Evolutionary conservation across 2,113 vertebrate genomes (phyloP).

Genomic region (Dendrocopos noguchii): DNA sequence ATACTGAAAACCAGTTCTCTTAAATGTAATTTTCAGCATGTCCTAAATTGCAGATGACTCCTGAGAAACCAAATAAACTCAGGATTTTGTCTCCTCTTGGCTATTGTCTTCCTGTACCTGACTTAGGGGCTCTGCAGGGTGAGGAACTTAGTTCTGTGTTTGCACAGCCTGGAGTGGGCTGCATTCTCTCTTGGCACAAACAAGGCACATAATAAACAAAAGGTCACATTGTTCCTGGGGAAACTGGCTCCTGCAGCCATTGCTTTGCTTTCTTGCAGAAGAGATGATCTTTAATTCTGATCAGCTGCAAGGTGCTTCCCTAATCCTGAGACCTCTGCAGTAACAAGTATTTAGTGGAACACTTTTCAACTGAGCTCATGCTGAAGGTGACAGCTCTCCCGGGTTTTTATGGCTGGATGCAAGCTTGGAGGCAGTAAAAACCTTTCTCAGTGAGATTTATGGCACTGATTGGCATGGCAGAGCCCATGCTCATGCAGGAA

Average conservation of each 20-base stretch:
- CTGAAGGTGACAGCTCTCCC: not conserved
- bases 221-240: not conserved
- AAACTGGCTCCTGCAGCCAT: not conserved
- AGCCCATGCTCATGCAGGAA: not conserved
- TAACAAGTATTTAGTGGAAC: not conserved
- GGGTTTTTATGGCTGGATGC: not conserved
- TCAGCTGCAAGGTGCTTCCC: not conserved
- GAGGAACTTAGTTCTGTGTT: not conserved
- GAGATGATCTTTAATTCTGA: not conserved
- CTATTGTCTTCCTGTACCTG: not conserved
- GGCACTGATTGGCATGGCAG: not conserved
- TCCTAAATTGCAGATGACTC: not conserved
- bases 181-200: not conserved
- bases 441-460: not conserved
- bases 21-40: not conserved
- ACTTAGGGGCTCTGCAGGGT: not conserved
- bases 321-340: not conserved
- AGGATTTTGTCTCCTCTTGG: not conserved
- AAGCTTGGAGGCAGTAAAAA: not conserved
- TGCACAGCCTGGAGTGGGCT: not conserved
- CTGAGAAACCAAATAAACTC: not conserved
- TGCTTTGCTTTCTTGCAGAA: not conserved
- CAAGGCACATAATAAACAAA: not conserved
- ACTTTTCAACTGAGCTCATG: accelerated
- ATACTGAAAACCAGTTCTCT: not conserved